Evolutionary conservation across 1,140 invertebrate genomes (phyloP), one percentile per base, ranked within the genome.

Genomic region (Drosophila rhopaloa): DNA sequence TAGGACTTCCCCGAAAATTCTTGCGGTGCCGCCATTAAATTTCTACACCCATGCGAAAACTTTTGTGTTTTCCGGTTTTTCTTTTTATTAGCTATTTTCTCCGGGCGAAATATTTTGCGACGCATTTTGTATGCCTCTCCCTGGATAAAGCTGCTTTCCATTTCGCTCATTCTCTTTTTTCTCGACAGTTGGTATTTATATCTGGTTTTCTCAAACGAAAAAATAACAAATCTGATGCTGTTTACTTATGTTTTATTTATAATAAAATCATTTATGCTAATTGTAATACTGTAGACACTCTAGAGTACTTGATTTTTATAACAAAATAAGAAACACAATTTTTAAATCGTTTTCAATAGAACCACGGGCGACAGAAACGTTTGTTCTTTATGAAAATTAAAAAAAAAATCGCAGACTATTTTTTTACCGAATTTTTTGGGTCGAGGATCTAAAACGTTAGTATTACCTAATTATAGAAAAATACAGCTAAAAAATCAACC

Each of bases 101-200:
- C 51, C 55, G 56, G 57, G 67, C 61, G 48, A 76, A 80, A 67
- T 77, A 81, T 77, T 83, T 88, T 88, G 80, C 84, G 80, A 78
- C 83, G 83, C 83, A 88, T 89, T 89, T 88, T 80, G 66, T 80
- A 60, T 63, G 78, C 27, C 60, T 59, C 41, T 68, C 14, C 40
- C 41, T 67, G 53, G 35, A 62, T 61, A 68, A 67, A 68, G 59
- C 65, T 65, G 16, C 72, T 57, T 43, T 68, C 51, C 62, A 32
- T 56, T 53, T 76, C 38, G 53, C 56, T 41, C 37, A 11, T 60
- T 40, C 16, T 32, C 16, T 32, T 62, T 61, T 16, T 40, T 44
- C 38, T 24, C 37, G 65, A 60, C 82, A 81, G 58, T 74, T 88
- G 70, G 70, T 58, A 76, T 81, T 80, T 65, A 82, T 82, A 82